Evolutionary conservation across 2,888 invertebrate species (phyloP), one percentile per base, ranked within the genome.

Genomic region (Linnaemya vulpina): DNA sequence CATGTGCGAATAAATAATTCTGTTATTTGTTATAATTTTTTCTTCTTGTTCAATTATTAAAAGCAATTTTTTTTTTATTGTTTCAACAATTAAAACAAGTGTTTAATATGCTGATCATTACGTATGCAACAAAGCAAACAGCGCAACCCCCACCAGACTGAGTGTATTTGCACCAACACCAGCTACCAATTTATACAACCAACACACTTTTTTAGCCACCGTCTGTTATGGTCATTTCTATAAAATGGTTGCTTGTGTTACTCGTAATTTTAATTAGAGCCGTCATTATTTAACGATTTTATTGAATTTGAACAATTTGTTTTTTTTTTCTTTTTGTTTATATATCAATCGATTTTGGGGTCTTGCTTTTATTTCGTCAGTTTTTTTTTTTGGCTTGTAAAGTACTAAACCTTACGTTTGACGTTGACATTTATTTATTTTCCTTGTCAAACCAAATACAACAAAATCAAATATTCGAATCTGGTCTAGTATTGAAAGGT

Each of bases 71-170:
- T 53, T 55, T 53, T 25, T 58, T 73, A 65, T 40, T 74, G 51
- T 51, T 49, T 73, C 38, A 84, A 74, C 55, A 77, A 81, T 78
- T 84, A 78, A 74, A 77, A 65, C 71, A 81, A 68, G 68, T 74
- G 73, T 74, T 82, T 82, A 82, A 74, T 84, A 78, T 74, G 70
- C 70, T 68, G 53, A 78, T 60, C 49, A 60, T 74, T 78, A 76
- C 73, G 79, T 76, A 58, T 60, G 43, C 70, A 67, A 58, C 65
- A 65, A 67, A 35, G 60, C 46, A 51, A 62, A 78, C 25, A 49
- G 46, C 58, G 25, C 43, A 55, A 58, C 62, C 53, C 17, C 63
- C 55, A 38, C 63, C 17, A 20, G 13, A 30, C 20, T 17, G 3
- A 15, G 22, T 43, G 11, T 20, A 40, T 53, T 15, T 30, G n/a